Conservation (phyloP, 2,113 vertebrate species). For the Pyrgilauda ruficollis region DNA sequence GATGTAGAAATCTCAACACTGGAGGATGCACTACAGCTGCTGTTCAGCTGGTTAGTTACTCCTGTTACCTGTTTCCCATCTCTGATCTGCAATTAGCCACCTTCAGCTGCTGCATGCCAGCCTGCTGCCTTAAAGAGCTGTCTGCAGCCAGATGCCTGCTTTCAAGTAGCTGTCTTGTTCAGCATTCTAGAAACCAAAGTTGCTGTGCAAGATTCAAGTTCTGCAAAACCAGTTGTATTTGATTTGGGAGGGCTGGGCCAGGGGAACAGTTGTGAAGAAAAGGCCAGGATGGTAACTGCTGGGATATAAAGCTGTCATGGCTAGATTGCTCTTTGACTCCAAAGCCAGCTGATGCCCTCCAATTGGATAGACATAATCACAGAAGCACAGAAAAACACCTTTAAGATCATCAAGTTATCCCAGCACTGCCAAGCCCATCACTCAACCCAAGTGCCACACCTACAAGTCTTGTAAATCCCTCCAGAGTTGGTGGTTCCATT, state of each 20-base stretch:
- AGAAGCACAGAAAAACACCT: not conserved
- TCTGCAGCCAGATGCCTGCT: not conserved
- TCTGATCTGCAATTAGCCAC: not conserved
- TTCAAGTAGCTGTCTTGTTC: not conserved
- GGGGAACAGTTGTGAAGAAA: not conserved
- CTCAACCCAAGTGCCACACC: not conserved
- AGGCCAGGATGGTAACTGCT: not conserved
- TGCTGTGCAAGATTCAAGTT: not conserved
- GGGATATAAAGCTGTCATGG: not conserved
- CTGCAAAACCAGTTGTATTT: not conserved
- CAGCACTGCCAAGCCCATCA: not conserved
- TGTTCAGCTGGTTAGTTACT: constrained; percentile 2
- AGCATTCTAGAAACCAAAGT: not conserved
- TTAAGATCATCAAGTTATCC: not conserved
- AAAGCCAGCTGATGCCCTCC: not conserved
- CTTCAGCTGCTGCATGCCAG: not conserved
- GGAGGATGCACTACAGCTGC: not conserved
- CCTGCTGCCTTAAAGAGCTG: not conserved
- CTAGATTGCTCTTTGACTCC: not conserved
- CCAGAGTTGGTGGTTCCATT: not conserved
- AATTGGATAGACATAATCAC: not conserved
- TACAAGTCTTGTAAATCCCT: not conserved
- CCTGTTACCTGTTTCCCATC: not conserved
- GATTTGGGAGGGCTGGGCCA: not conserved
- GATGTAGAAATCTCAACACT: not conserved